Percentiles rank a stretch among this genome's conserved stretches.
These are phyloP conservation scores for Eupithecia centaureata DNA, from an alignment of 2,888 invertebrate species.

Conservation along the genomic window DNA sequence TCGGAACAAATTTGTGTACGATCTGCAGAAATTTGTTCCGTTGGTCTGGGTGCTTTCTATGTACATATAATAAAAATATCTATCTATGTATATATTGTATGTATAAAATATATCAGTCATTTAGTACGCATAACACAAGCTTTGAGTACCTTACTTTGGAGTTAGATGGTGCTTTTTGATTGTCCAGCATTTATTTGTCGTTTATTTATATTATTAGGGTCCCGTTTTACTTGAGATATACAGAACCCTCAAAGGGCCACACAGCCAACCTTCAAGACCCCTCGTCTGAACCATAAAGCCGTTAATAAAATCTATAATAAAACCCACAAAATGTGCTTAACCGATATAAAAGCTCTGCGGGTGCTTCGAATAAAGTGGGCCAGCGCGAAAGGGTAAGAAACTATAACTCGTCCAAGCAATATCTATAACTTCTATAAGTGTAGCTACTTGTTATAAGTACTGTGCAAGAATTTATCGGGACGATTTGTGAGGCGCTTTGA, in stretches of 20 bases:
- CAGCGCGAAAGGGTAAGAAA: slow-evolving; percentile 32
- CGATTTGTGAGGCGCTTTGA: neutral
- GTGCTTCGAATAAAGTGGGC: slow-evolving; percentile 39
- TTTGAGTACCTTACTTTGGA: too few species aligned
- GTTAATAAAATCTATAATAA: slow-evolving; percentile 48
- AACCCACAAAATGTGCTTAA: slow-evolving; percentile 46
- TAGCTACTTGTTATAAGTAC: slow-evolving; percentile 9
- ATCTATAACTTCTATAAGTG: slow-evolving; percentile 21
- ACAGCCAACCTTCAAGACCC: slow-evolving; percentile 37
- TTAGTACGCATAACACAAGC: too few species aligned
- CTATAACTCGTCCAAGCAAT: slow-evolving; percentile 35
- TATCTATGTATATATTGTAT: too few species aligned
- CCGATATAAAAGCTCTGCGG: slow-evolving; percentile 45
- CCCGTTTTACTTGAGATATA: neutral
- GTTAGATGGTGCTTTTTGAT: too few species aligned
- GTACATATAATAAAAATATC: too few species aligned
- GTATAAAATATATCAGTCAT: too few species aligned
- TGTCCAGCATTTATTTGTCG: neutral
- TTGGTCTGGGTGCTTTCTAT: too few species aligned
- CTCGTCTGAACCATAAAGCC: slow-evolving; percentile 44
- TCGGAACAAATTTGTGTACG: too few species aligned
- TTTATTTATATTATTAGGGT: neutral
- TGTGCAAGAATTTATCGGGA: neutral
- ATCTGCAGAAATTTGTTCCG: too few species aligned
- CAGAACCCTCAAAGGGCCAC: slow-evolving; percentile 32